phyloP scores from a whole-genome alignment of 2,888 invertebrate genomes.

The Pammene fasciana region DNA sequence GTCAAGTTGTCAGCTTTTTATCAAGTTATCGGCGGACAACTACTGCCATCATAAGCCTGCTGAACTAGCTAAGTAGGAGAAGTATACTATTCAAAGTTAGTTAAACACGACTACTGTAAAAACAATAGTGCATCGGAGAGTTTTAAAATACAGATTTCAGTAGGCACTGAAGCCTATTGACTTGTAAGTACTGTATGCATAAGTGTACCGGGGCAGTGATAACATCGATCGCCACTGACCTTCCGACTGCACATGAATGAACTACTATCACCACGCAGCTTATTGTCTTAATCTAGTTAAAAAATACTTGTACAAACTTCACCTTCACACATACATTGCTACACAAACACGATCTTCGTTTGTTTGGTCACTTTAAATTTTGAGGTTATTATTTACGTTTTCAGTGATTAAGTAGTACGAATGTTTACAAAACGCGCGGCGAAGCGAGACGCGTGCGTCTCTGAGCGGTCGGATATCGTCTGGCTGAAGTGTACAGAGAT shows the following conservation, averaged over 20 bases:
- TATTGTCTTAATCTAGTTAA: slow-evolving; percentile 78
- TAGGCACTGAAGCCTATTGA: too few relatives aligned
- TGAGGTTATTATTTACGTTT: slow-evolving; percentile 46
- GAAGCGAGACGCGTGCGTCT: slow-evolving; percentile 59
- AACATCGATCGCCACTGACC: slow-evolving; percentile 53
- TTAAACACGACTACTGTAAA: too few relatives aligned
- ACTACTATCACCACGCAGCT: slow-evolving; percentile 58
- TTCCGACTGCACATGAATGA: slow-evolving; percentile 57
- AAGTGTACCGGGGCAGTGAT: slow-evolving; percentile 55
- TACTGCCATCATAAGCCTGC: too few relatives aligned
- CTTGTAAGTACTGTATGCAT: slow-evolving; percentile 27
- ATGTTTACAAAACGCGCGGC: slow-evolving; percentile 48
- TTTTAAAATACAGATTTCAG: too few relatives aligned
- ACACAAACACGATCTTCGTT: background rate
- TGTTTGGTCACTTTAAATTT: slow-evolving; percentile 6
- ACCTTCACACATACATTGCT: slow-evolving; percentile 50
- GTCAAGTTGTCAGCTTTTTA: too few relatives aligned
- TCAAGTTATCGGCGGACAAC: too few relatives aligned
- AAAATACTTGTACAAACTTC: slow-evolving; percentile 80
- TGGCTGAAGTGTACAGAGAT: slow-evolving; percentile 48
- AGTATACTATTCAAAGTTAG: too few relatives aligned
- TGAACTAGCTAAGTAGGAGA: too few relatives aligned
- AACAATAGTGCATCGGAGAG: too few relatives aligned
- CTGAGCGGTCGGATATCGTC: slow-evolving; percentile 67
- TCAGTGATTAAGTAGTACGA: slow-evolving; percentile 43